Evolutionary conservation across 2,797 vertebrate genomes (phyloP).

Genomic region (Ctenosaura bakeri): DNA sequence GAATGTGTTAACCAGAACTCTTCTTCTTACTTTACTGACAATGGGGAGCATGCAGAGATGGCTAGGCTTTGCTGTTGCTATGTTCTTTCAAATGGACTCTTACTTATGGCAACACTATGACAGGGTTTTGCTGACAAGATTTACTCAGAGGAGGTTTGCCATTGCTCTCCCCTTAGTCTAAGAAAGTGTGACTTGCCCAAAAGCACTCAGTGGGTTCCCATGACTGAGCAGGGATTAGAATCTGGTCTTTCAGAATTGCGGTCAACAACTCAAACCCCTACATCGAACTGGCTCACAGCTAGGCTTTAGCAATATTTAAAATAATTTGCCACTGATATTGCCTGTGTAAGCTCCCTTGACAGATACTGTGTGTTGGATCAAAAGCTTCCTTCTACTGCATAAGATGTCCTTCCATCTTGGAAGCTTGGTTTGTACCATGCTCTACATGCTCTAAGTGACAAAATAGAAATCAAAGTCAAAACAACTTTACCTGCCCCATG

Average conservation of each 20-base stretch:
- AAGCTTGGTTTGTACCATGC: neutral
- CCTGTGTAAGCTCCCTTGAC: neutral
- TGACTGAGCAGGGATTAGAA: too few species aligned
- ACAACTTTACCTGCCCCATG: constrained; percentile 72
- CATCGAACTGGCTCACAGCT: too few species aligned
- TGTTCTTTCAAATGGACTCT: too few species aligned
- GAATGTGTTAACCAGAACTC: neutral
- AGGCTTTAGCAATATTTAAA: neutral
- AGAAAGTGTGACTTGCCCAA: too few species aligned
- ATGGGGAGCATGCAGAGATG: neutral
- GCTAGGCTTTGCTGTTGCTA: neutral
- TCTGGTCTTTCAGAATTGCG: too few species aligned
- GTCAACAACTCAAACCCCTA: too few species aligned
- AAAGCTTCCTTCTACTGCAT: neutral
- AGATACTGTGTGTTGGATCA: neutral
- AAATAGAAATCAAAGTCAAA: neutral
- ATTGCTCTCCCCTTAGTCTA: too few species aligned
- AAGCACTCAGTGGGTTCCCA: too few species aligned
- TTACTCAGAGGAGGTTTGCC: too few species aligned
- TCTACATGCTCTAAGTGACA: neutral
- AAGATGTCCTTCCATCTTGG: neutral
- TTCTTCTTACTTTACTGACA: neutral
- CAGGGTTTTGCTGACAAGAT: too few species aligned
- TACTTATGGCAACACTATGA: too few species aligned
- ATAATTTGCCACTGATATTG: neutral